These are phyloP conservation scores for Paramisgurnus dabryanus DNA, from an alignment of 2,113 vertebrate species.

Conservation along the genomic window DNA sequence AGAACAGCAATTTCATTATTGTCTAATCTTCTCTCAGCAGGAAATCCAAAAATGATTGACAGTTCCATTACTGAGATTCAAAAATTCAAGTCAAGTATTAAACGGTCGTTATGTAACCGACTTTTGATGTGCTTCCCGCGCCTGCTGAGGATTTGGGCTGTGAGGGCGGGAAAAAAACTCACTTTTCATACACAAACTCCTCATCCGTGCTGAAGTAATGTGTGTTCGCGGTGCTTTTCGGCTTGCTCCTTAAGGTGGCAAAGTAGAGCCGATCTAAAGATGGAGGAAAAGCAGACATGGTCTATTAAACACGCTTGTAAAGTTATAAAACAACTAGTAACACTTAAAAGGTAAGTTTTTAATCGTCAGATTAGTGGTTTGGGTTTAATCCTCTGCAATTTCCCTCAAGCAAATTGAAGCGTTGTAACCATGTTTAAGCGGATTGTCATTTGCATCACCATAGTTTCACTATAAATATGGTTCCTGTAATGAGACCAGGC, in stretches of 20 bases:
- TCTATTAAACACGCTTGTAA: background rate
- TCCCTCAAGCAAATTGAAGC: too few relatives aligned
- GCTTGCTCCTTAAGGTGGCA: constrained; percentile 90
- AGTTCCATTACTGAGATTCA: constrained; percentile 12
- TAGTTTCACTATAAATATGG: too few relatives aligned
- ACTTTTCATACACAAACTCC: constrained; percentile 96
- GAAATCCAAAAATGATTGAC: constrained; percentile 6
- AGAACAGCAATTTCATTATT: constrained; percentile 3
- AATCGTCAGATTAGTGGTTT: background rate
- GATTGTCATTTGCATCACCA: too few relatives aligned
- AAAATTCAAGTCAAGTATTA: background rate
- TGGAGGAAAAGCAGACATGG: background rate
- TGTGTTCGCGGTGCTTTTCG: constrained; percentile 92
- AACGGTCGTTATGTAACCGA: constrained; percentile 16
- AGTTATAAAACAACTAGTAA: constrained; percentile 20
- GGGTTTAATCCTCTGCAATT: background rate
- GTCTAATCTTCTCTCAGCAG: background rate
- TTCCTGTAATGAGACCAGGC: too few relatives aligned
- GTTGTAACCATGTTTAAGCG: too few relatives aligned
- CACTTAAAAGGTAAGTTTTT: background rate
- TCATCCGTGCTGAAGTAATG: constrained; percentile 98
- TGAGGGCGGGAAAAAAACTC: constrained; percentile 67
- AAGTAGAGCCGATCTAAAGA: constrained; percentile 90
- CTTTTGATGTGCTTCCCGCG: background rate
- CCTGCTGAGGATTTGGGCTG: background rate